phyloP scores from a whole-genome alignment of 2,888 invertebrate species.

The Xestia rhomboidea region DNA sequence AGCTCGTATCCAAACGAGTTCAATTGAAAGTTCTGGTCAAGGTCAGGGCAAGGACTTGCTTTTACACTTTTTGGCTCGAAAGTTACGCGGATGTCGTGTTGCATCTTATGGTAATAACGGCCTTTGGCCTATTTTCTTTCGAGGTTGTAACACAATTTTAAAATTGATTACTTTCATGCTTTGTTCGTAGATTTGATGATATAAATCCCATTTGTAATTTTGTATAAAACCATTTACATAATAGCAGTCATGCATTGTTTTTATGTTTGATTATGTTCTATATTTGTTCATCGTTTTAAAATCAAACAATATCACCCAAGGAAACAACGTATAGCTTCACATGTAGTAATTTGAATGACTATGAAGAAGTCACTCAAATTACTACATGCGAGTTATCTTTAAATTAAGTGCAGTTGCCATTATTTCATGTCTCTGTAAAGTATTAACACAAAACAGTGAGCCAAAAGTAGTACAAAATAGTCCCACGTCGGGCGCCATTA shows the following conservation, averaged over 20 bases:
- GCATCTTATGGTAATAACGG: slow-evolving; percentile 42
- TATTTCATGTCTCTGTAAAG: slow-evolving; percentile 12
- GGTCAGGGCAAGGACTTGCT: slow-evolving; percentile 64
- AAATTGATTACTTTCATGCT: not conserved
- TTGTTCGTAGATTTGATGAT: slow-evolving; percentile 1
- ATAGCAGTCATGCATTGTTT: not conserved
- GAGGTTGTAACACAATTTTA: slow-evolving; percentile 17
- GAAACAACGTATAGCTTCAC: not conserved
- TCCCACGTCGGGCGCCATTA: slow-evolving; percentile 68
- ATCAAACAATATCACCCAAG: not conserved
- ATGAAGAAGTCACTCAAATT: too few species aligned
- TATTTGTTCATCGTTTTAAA: slow-evolving; percentile 1
- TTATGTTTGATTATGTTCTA: not conserved
- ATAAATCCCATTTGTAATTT: not conserved
- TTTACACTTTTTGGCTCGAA: slow-evolving; percentile 55
- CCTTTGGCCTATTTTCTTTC: slow-evolving; percentile 48
- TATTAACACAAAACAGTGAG: slow-evolving; percentile 5
- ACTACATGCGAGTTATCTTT: not conserved
- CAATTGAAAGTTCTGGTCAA: slow-evolving; percentile 63
- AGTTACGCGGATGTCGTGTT: slow-evolving; percentile 38
- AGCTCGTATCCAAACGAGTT: slow-evolving; percentile 45
- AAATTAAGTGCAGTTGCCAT: not conserved
- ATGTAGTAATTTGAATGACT: not conserved
- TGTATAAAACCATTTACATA: not conserved
- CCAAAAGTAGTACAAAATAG: slow-evolving; percentile 32